Percentiles rank a stretch among this genome's conserved stretches.
Conservation (phyloP, 2,888 invertebrate species). For the Helleia helle region DNA sequence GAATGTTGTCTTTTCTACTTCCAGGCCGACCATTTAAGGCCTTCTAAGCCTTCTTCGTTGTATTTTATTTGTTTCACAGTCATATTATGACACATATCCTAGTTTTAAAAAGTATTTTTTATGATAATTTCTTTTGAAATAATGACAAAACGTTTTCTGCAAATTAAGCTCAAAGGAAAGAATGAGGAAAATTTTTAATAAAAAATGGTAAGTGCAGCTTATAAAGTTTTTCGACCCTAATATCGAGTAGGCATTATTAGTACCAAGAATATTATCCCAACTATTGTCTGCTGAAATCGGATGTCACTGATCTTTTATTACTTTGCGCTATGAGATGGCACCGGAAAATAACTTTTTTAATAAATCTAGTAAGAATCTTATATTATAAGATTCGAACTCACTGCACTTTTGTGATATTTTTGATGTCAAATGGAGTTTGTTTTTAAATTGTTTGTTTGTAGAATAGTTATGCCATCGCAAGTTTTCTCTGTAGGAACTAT, state of each 20-base stretch:
- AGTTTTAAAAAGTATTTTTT: no score
- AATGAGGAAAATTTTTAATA: no score
- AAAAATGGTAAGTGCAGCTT: not conserved
- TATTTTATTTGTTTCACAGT: no score
- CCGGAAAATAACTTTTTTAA: conserved; percentile 7
- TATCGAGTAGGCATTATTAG: conserved; percentile 9
- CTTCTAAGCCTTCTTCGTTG: no score
- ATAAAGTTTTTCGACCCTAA: not conserved
- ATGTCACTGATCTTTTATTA: conserved; percentile 9
- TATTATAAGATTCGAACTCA: conserved; percentile 1
- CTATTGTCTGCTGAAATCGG: conserved; percentile 11
- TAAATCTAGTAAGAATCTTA: conserved; percentile 8
- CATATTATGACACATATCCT: no score
- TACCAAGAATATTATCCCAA: conserved; percentile 7
- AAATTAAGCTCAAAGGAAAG: no score
- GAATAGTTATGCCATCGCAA: no score
- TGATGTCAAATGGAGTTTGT: not conserved
- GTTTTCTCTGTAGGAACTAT: no score
- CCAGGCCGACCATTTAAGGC: no score
- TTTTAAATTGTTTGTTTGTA: not conserved
- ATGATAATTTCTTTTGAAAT: no score
- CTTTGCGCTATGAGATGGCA: conserved; percentile 6
- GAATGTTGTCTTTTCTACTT: no score
- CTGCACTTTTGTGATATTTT: not conserved
- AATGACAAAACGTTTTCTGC: no score